phyloP scores from a whole-genome alignment of 1,140 invertebrate species.

The Himalopsyche phryganea region DNA sequence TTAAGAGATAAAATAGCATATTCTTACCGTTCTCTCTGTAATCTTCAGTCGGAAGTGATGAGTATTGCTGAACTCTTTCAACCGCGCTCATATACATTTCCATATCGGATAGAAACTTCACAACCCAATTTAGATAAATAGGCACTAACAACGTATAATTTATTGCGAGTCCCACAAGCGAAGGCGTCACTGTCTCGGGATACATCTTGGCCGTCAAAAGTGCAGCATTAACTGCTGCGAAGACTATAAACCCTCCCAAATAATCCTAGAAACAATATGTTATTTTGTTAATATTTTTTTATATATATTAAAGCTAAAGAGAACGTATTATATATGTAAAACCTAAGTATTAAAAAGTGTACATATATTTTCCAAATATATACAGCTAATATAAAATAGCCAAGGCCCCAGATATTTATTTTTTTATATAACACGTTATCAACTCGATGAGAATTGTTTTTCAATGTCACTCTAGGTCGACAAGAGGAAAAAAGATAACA shows the following conservation, averaged over 20 bases:
- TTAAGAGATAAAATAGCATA: slow-evolving; percentile 1
- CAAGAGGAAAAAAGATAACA: no score
- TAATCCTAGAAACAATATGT: slow-evolving; percentile 64
- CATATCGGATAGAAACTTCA: slow-evolving; percentile 73
- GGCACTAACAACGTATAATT: slow-evolving; percentile 78
- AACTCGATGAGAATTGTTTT: no score
- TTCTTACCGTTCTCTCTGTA: slow-evolving; percentile 51
- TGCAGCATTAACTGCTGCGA: slow-evolving; percentile 65
- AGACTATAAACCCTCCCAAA: slow-evolving; percentile 72
- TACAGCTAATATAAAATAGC: no score
- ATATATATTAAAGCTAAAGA: slow-evolving; percentile 18
- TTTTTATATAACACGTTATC: no score
- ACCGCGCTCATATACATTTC: slow-evolving; percentile 78
- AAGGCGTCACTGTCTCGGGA: slow-evolving; percentile 55
- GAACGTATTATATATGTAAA: background rate
- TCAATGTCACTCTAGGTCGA: no score
- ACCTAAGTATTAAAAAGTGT: no score
- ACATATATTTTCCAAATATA: no score
- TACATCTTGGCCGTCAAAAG: slow-evolving; percentile 54
- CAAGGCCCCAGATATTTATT: no score
- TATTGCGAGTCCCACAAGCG: slow-evolving; percentile 68
- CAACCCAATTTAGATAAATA: slow-evolving; percentile 78
- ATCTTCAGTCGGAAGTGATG: slow-evolving; percentile 56
- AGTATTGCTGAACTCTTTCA: slow-evolving; percentile 65
- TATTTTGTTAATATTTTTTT: background rate